phyloP scores from a whole-genome alignment of 2,888 invertebrate species.

The Protophormia terraenovae region DNA sequence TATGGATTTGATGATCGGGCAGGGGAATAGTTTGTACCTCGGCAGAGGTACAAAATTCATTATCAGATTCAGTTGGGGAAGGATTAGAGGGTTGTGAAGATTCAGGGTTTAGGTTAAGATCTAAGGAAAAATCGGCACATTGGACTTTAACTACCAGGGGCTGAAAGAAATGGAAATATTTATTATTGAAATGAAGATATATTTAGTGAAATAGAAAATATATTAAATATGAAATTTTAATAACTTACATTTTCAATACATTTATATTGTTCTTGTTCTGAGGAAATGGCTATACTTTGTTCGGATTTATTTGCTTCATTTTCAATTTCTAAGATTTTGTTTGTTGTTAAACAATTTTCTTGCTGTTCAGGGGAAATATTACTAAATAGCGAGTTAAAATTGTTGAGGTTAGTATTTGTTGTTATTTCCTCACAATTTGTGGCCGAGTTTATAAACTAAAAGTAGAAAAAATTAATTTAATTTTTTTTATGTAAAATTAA shows the following conservation, averaged over 20 bases:
- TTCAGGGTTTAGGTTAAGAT: neutral
- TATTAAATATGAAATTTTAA: neutral
- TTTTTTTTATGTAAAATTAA: neutral
- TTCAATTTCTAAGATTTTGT: no score
- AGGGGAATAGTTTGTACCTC: slow-evolving; percentile 62
- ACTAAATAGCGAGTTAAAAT: no score
- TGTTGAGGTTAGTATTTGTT: neutral
- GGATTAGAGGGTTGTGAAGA: neutral
- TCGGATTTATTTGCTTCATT: no score
- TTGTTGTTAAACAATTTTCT: no score
- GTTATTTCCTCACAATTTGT: neutral
- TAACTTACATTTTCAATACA: neutral
- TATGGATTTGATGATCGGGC: slow-evolving; percentile 70
- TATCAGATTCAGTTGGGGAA: neutral
- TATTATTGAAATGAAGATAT: no score
- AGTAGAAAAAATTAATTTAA: neutral
- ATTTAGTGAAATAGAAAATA: no score
- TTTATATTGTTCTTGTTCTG: no score
- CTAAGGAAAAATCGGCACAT: slow-evolving; percentile 8
- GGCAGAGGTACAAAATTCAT: neutral
- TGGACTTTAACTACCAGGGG: neutral
- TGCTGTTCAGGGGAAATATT: no score
- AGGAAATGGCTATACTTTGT: no score
- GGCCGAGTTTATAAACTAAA: slow-evolving; percentile 23
- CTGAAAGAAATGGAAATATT: neutral